Base-by-base conservation (phyloP, 2,113 vertebrate genomes). In the Fulica atra region DNA sequence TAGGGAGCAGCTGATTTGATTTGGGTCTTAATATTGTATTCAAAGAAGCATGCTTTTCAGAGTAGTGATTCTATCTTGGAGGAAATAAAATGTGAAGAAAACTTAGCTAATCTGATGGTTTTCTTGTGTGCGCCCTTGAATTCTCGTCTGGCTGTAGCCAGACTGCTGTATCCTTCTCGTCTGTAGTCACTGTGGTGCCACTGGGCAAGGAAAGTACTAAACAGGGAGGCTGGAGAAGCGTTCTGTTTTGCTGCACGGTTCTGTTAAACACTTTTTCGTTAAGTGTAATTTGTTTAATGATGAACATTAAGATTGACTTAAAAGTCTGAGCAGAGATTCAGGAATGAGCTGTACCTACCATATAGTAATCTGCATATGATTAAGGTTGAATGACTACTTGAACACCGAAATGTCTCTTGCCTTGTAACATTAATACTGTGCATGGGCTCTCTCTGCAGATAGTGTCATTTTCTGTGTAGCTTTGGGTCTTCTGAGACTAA, bases 301-400 rank as follows among this genome's bases (percentile, higher is more conserved):
- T 71, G 56, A 83, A 11, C 26, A 21, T 51, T n/a, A 80, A 53
- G 82, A 76, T n/a, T 57, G 50, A 60, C 76, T 77, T 88, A 79
- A 51, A 82, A 94, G 81, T 95, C 72, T 91, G 70, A 81, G 76
- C 82, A 89, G 83, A 93, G 88, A 92, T 96, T 94, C 70, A 92
- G 78, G 95, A 96, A 68, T 95, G 94, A 96, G 94, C 85, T 95
- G 82, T 97, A 95, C 87, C 95, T 98, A 96, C 95, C 97, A 79
- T 97, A 94, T 92, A 97, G 96, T 96, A 97, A 97, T 97, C 93
- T 97, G 95, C 95, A 97, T 97, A 97, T 97, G 97, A 96, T 80
- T 95, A 88, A 97, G 93, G 36, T 90, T 83, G 89, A 96, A 84
- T 95, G 69, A 90, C 77, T 59, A 40, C 82, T 81, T 90, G 93